phyloP scores from a whole-genome alignment of 2,113 vertebrate genomes.

The Glareola pratincola region DNA sequence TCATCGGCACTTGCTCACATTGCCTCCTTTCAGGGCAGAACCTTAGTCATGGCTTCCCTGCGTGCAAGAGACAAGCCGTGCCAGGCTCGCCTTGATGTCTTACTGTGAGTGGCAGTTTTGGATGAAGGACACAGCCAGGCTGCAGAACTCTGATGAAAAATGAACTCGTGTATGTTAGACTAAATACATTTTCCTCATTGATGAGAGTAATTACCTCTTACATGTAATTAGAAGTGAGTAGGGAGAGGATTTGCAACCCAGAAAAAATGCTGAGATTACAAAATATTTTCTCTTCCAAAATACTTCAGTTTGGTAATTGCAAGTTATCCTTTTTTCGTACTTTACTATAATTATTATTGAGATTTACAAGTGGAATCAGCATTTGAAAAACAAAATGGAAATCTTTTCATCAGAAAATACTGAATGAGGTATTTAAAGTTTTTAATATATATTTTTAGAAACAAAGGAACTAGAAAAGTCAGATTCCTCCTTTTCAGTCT shows the following conservation, averaged over 20 bases:
- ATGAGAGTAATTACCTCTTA: not conserved
- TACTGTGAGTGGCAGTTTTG: not conserved
- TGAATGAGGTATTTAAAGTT: not conserved
- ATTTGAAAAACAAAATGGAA: not conserved
- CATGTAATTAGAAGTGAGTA: not conserved
- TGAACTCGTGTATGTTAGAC: not conserved
- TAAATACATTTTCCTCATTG: not conserved
- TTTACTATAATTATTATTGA: not conserved
- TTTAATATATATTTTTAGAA: not conserved
- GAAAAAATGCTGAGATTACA: slow-evolving; percentile 7
- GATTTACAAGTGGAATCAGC: slow-evolving; percentile 3
- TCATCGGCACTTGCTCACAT: not conserved
- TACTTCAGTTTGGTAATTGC: slow-evolving; percentile 8
- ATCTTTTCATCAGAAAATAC: not conserved
- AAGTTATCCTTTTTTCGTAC: not conserved
- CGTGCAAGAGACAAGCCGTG: not conserved
- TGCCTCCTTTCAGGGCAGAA: not conserved
- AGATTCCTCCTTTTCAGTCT: not conserved
- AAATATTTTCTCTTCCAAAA: slow-evolving; percentile 26
- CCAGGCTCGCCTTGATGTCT: not conserved
- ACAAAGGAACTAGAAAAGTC: not conserved
- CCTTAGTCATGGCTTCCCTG: not conserved
- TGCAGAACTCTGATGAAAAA: not conserved
- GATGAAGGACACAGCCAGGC: not conserved
- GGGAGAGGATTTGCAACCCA: not conserved